phyloP scores from a whole-genome alignment of 2,113 vertebrate species.

The Malurus melanocephalus region DNA sequence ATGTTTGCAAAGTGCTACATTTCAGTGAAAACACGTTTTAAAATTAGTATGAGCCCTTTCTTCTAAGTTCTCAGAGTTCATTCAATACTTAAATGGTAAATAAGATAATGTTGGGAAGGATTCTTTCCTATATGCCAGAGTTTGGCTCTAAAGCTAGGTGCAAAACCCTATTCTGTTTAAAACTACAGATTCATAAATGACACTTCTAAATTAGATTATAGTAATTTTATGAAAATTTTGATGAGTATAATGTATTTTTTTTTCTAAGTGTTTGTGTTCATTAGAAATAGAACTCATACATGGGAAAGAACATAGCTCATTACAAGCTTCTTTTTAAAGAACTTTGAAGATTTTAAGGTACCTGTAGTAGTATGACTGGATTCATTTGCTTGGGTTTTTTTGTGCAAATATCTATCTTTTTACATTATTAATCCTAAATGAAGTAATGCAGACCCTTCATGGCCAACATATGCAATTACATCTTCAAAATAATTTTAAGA shows the following conservation, averaged over 20 bases:
- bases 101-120: not conserved
- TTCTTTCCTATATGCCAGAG: not conserved
- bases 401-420: not conserved
- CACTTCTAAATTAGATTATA: not conserved
- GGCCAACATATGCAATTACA: not conserved
- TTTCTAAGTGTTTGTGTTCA: not conserved
- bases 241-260: not conserved
- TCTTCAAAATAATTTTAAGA: not conserved
- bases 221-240: not conserved
- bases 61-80: not conserved
- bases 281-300: not conserved
- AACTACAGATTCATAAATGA: not conserved
- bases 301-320: not conserved
- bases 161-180: not conserved
- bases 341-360: not conserved
- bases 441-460: not conserved
- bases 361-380: not conserved
- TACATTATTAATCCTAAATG: not conserved
- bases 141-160: not conserved
- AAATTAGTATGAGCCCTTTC: not conserved
- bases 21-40: not conserved
- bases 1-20: not conserved
- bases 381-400: not conserved
- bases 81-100: not conserved
- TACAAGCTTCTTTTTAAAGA: not conserved